Percentiles rank a stretch among this genome's conserved stretches.
Evolutionary conservation across 2,888 invertebrate species (phyloP).

Genomic region (Tanypteryx hageni): DNA sequence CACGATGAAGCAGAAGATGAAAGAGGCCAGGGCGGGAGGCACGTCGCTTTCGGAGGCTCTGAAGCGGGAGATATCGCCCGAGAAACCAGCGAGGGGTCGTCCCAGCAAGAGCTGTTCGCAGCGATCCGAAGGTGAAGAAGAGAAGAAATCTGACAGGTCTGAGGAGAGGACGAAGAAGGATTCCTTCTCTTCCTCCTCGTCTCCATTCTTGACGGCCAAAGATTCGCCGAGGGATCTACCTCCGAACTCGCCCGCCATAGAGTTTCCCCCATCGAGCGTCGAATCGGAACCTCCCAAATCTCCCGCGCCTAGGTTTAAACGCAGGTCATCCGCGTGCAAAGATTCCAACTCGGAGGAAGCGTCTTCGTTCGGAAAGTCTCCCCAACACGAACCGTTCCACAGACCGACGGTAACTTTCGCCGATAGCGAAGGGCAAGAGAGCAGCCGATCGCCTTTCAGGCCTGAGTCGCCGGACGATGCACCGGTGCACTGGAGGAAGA

Average conservation of each 20-base stretch:
- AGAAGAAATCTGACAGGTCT: background rate
- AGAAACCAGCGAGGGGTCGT: slow-evolving; percentile 66
- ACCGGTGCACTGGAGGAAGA: slow-evolving; percentile 70
- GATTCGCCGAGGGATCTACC: background rate
- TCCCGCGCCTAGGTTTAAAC: background rate
- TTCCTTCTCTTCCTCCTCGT: background rate
- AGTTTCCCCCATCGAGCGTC: slow-evolving; percentile 25
- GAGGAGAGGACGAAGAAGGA: slow-evolving; percentile 25
- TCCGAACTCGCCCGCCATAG: background rate
- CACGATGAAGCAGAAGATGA: slow-evolving; percentile 34
- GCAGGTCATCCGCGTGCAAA: slow-evolving; percentile 11
- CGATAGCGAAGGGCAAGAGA: slow-evolving; percentile 70
- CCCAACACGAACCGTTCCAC: slow-evolving; percentile 64
- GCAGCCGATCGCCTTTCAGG: slow-evolving; percentile 69
- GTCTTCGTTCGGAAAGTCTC: background rate
- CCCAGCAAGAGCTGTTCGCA: background rate
- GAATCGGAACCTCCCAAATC: slow-evolving; percentile 50
- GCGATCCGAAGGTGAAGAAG: slow-evolving; percentile 17
- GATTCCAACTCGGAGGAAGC: background rate
- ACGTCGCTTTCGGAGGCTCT: background rate
- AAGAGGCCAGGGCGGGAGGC: background rate
- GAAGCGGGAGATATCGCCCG: slow-evolving; percentile 69
- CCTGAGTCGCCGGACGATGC: slow-evolving; percentile 69
- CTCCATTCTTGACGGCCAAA: background rate
- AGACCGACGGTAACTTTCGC: slow-evolving; percentile 63